These are phyloP conservation scores for Cheilosia vernalis DNA, from an alignment of 2,888 invertebrate genomes.

Conservation along the genomic window DNA sequence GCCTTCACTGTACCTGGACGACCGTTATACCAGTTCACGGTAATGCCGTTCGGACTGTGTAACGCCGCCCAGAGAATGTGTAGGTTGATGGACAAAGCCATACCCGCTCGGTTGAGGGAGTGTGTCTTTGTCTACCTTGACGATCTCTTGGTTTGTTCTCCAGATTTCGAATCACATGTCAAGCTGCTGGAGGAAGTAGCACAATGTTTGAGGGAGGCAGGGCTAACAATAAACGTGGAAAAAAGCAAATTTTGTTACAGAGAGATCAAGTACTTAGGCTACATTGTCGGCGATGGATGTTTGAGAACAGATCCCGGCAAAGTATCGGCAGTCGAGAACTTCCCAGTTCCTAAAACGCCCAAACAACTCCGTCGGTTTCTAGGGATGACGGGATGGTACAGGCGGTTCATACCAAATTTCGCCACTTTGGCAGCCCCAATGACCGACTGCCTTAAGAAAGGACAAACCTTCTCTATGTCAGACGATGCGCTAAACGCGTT, in stretches of 20 bases:
- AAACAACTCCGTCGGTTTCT: background rate
- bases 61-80: constrained; percentile 29
- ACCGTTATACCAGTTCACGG: background rate
- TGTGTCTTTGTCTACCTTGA: constrained; percentile 26
- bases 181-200: background rate
- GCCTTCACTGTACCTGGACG: too few relatives aligned
- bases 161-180: background rate
- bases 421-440: background rate
- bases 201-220: background rate
- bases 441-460: background rate
- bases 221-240: background rate
- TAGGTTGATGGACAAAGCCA: constrained; percentile 39
- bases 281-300: constrained; percentile 8
- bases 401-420: background rate
- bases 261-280: constrained; percentile 15
- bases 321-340: background rate
- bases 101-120: constrained; percentile 3
- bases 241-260: constrained; percentile 1
- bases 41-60: background rate
- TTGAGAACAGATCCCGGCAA: background rate
- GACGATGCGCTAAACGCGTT: constrained; percentile 4
- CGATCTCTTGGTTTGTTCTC: constrained; percentile 7
- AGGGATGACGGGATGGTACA: background rate
- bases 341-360: background rate
- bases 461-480: background rate